Base-by-base conservation (phyloP, 2,888 invertebrate genomes). In the Artemia sp. region DNA sequence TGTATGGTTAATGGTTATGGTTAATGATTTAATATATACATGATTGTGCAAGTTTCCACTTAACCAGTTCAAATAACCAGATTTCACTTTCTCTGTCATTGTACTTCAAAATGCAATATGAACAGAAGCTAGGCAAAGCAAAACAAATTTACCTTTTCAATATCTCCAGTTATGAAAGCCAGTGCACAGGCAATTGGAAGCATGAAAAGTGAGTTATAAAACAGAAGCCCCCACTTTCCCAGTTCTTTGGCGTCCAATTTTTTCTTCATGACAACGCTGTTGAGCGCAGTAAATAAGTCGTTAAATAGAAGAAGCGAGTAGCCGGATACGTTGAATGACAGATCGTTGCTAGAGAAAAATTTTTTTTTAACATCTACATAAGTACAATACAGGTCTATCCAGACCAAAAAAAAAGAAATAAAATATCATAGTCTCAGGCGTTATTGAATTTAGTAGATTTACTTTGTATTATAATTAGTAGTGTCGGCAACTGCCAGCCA, bases 191-290 rank as follows among this genome's bases (percentile, higher is more conserved):
- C 70, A 38, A 77, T 76, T 10, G 74, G 67, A 19, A 78, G 71
- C 92, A 92, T 92, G 76, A 92, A 91, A 51, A 92, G 78, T 6
- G 91, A 89, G 81, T 92, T 93, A 79, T 93, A 93, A 80, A 86
- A 93, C 87, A 93, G 88, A 50, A 93, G 81, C 51, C 93, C 93
- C 79, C 91, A 90, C 80, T 92, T 92, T 71, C 92, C 92, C 72
- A 93, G 83, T 76, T 92, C 92, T 77, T 90, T 92, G 0, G 92
- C 86, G 74, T 96, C 93, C 73, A 98, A 80, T 78, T 96, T 98
- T 81, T 97, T 90, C 80, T 97, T 98, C 78, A 92, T 92, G 76
- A 87, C 93, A 0, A 98, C 95, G 67, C 95, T 96, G 81, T 95
- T 94, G 0, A 92, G 89, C n/a, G 98, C 96, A 2, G 98, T 98